Conservation (phyloP, 2,113 vertebrate species). For the Corythaeola cristata region DNA sequence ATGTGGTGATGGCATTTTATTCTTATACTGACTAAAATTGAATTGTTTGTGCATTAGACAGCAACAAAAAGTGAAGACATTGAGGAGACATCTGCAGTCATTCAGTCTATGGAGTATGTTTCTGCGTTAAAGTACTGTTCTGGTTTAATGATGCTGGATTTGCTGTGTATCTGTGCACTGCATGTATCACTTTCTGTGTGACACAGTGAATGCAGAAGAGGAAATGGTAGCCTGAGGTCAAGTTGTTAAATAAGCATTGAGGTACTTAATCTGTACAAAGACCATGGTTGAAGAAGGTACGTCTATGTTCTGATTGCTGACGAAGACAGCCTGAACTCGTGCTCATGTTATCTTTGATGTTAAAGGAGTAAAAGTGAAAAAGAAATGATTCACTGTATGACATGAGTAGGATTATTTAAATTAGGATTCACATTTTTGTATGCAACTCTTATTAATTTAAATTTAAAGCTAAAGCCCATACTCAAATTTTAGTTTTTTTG, state of each 20-base stretch:
- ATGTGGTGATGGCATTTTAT: accelerated
- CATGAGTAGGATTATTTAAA: background rate
- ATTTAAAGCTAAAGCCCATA: background rate
- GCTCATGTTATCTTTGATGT: background rate
- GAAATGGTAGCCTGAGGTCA: background rate
- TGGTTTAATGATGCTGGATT: background rate
- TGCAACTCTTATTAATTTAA: background rate
- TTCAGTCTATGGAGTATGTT: background rate
- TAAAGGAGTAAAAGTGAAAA: background rate
- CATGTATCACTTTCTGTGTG: background rate
- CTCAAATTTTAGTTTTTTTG: background rate
- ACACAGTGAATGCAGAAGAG: background rate
- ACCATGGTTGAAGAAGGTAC: background rate
- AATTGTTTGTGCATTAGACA: background rate
- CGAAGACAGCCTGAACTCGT: background rate
- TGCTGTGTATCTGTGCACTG: background rate
- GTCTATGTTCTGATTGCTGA: background rate
- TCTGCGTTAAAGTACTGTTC: background rate
- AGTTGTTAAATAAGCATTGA: background rate
- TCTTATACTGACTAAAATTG: background rate
- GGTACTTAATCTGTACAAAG: background rate
- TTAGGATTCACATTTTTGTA: background rate
- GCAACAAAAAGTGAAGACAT: background rate
- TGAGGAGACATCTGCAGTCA: background rate
- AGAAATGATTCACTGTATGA: background rate